Evolutionary conservation across 1,140 invertebrate species (phyloP).

Genomic region (Apocrypta bakeri): DNA sequence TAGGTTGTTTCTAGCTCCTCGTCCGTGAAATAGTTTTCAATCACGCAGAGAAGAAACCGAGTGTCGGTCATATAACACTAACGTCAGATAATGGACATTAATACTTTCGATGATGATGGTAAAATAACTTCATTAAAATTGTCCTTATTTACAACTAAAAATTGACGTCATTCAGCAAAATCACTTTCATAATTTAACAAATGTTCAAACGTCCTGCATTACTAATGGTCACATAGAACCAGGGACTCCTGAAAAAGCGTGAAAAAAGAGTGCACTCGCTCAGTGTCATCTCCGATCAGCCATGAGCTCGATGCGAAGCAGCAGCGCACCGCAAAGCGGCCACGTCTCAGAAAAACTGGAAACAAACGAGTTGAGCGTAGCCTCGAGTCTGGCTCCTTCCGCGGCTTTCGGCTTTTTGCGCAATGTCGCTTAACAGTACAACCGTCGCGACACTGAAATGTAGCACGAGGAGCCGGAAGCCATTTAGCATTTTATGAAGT

Average conservation of each 20-base stretch:
- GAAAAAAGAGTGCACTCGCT: not conserved
- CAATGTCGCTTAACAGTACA: conserved; percentile 47
- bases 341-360: conserved; percentile 15
- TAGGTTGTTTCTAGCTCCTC: not conserved
- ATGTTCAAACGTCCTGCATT: not conserved
- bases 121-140: too few species aligned
- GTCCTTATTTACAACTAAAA: too few species aligned
- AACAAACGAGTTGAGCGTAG: not conserved
- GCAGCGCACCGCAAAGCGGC: not conserved
- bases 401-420: conserved; percentile 39
- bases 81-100: not conserved
- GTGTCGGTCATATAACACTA: not conserved
- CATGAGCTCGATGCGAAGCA: not conserved
- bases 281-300: conserved; percentile 1
- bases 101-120: too few species aligned
- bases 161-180: not conserved
- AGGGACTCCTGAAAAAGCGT: too few species aligned
- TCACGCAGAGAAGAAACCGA: not conserved
- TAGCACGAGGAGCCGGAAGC: conserved; percentile 44
- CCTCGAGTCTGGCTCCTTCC: not conserved
- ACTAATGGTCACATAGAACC: not conserved
- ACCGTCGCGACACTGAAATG: conserved; percentile 42
- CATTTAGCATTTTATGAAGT: not conserved
- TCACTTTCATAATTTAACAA: not conserved
- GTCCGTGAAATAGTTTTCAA: conserved; percentile 4